Evolutionary conservation across 2,797 vertebrate genomes (phyloP).

Genomic region (Salarias fasciatus): DNA sequence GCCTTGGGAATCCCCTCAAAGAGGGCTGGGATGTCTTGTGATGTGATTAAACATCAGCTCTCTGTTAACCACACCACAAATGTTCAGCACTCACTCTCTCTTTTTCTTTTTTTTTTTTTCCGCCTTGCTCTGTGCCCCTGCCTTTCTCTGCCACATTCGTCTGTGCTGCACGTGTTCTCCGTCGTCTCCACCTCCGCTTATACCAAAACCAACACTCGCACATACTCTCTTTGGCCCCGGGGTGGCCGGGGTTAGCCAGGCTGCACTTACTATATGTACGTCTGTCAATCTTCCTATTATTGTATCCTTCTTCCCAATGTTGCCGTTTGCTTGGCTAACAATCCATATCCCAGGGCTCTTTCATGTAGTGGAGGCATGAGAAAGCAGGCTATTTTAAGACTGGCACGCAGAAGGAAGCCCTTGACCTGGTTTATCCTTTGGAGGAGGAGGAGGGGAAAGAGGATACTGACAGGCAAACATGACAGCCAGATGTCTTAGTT

Average conservation of each 20-base stretch:
- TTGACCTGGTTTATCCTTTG: conserved; percentile 77
- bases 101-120: conserved; percentile 1
- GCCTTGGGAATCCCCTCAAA: conserved; percentile 73
- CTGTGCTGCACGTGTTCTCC: conserved; percentile 35
- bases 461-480: conserved; percentile 49
- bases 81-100: conserved; percentile 34
- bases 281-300: conserved; percentile 51
- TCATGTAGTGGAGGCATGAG: conserved; percentile 59
- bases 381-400: conserved; percentile 70
- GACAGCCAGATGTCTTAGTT: conserved; percentile 43
- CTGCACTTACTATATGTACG: conserved; percentile 34
- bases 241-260: conserved; percentile 48
- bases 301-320: conserved; percentile 34
- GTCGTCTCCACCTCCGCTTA: conserved; percentile 35
- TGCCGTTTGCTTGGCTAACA: conserved; percentile 52
- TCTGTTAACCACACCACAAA: conserved; percentile 70
- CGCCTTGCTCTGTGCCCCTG: conserved; percentile 17
- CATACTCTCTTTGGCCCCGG: conserved; percentile 21
- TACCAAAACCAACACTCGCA: conserved; percentile 27
- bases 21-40: conserved; percentile 65
- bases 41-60: conserved; percentile 74
- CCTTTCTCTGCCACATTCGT: conserved; percentile 18
- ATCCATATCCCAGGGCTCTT: conserved; percentile 56
- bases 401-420: conserved; percentile 69
- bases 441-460: conserved; percentile 40